Conservation (phyloP, 2,113 vertebrate species). For the Okapia johnstoni region DNA sequence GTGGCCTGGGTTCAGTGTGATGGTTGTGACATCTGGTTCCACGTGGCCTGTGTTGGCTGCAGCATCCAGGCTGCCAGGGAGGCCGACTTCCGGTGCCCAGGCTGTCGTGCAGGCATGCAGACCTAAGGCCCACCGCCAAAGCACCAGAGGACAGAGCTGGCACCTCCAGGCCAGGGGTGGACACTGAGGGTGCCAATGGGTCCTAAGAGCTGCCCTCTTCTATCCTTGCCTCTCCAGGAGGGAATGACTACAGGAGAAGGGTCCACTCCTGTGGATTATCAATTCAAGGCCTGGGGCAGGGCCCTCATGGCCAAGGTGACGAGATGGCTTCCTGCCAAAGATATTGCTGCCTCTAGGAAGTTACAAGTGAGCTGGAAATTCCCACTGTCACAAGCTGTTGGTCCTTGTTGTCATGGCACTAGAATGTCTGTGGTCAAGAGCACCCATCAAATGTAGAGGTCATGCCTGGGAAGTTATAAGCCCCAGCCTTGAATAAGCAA, state of each 20-base stretch:
- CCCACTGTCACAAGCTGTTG: neutral
- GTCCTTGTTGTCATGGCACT: neutral
- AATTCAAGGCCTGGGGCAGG: neutral
- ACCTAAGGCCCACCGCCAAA: neutral
- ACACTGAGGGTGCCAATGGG: neutral
- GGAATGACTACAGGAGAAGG: neutral
- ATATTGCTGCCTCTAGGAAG: neutral
- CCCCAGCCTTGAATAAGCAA: neutral
- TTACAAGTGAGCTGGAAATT: constrained; percentile 9
- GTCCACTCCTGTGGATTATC: neutral
- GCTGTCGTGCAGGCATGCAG: constrained; percentile 64
- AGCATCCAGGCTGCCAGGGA: constrained; percentile 82
- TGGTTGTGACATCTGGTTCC: constrained; percentile 89
- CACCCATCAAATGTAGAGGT: neutral
- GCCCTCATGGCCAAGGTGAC: neutral
- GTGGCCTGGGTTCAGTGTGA: constrained; percentile 93
- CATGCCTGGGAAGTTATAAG: neutral
- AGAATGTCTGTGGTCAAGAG: neutral
- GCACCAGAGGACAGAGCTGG: neutral
- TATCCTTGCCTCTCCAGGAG: constrained; percentile 16
- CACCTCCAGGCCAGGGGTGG: neutral
- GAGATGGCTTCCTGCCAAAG: constrained; percentile 22
- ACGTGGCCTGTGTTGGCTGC: constrained; percentile 84
- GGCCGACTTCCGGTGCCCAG: constrained; percentile 85
- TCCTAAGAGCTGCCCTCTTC: neutral